phyloP scores from a whole-genome alignment of 2,797 vertebrate species.

The Acanthis flammea region DNA sequence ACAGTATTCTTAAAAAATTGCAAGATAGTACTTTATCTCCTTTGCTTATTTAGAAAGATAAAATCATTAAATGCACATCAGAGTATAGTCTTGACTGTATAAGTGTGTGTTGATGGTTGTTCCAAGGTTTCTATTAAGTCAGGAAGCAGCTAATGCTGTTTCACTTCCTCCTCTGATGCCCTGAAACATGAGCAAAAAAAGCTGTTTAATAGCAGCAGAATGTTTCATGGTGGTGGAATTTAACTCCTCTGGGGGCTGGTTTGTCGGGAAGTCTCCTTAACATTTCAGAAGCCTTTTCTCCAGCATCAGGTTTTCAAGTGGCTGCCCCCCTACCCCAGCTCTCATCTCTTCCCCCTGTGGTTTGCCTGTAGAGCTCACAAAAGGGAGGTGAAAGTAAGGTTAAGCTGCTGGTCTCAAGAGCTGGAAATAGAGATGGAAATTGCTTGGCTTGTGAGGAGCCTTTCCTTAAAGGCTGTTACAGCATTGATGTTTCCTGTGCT shows the following conservation, averaged over 20 bases:
- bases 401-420: constrained; percentile 32
- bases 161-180: neutral
- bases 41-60: neutral
- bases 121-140: constrained; percentile 18
- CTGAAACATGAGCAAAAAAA: neutral
- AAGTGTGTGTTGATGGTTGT: neutral
- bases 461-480: neutral
- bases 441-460: neutral
- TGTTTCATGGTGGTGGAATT: neutral
- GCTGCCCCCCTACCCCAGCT: neutral
- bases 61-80: neutral
- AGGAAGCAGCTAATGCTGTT: constrained; percentile 28
- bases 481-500: rapidly evolving
- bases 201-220: neutral
- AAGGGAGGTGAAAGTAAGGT: constrained; percentile 41
- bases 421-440: constrained; percentile 25
- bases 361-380: neutral
- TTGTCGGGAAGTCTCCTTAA: neutral
- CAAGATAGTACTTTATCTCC: neutral
- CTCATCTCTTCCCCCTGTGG: neutral
- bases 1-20: neutral
- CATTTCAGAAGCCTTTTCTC: constrained; percentile 25
- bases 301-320: constrained; percentile 12
- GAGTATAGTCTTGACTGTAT: neutral
- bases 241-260: neutral